Evolutionary conservation across 2,888 invertebrate species (phyloP), one percentile per base, ranked within the genome.

Genomic region (Hyppa rectilinea): DNA sequence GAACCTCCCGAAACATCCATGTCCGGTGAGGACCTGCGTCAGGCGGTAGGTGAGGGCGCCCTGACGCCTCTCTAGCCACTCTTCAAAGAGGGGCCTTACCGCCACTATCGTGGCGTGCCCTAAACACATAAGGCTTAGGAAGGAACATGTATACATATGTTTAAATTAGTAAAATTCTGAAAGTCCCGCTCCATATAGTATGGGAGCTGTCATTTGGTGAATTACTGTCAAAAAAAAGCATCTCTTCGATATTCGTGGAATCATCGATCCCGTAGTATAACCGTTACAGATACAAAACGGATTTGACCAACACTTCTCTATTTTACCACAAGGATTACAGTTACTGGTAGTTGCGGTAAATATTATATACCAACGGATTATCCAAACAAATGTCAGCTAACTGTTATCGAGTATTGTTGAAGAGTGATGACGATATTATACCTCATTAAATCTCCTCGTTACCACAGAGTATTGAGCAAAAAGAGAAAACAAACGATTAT

Each of bases 341-440:
- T 81, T 84, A 87, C 83, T 81, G 84, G 78, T 85, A 81, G 82
- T 87, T 84, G 85, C 85, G 85, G 88, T 89, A 86, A 85, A 87
- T 69, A 55, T 85, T 52, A 87, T 81, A 29, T 29, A 82, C 82
- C 75, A 84, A 81, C 65, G 70, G 75, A 87, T 85, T 85, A 88
- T 84, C 83, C 84, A 83, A 84, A 85, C 72, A 87, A 88, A 89
- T 86, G 81, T 81, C 81, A 80, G 79, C 79, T 85, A 88, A 91
- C 90, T 88, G 91, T 90, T 92, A 90, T 87, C 75, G 71, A 71
- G 69, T 80, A 83, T 73, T 83, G 71, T 83, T 68, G 36, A 75
- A 83, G 84, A 87, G 80, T 87, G 72, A 88, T 86, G 81, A 80
- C 69, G 76, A 74, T 76, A 78, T 71, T 63, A 75, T 73, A 74